These are phyloP conservation scores for Drosophila chauvacae DNA, from an alignment of 1,140 invertebrate species.

Conservation along the genomic window DNA sequence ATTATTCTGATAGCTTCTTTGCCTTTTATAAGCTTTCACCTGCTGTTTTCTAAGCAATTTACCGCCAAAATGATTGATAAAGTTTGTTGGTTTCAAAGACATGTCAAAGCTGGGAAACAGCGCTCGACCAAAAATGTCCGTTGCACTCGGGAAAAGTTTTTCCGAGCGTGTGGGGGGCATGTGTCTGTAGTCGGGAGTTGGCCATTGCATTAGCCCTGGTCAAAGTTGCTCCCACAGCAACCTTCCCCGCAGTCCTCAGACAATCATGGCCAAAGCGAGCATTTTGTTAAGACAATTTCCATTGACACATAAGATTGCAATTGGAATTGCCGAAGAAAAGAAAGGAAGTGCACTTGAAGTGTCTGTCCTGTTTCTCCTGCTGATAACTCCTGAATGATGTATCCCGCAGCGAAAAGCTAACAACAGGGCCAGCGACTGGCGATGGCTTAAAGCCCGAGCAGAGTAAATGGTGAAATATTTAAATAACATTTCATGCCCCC, in stretches of 20 bases:
- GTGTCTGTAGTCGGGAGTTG: conserved; percentile 27
- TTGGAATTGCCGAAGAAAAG: conserved; percentile 47
- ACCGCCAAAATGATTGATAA: conserved; percentile 84
- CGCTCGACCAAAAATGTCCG: conserved; percentile 33
- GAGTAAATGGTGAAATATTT: conserved; percentile 73
- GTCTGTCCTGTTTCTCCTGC: conserved; percentile 24
- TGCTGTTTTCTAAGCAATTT: conserved; percentile 82
- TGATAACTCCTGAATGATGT: conserved; percentile 30
- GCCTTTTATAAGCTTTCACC: conserved; percentile 48
- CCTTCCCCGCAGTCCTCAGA: conserved; percentile 3
- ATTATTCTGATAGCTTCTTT: conserved; percentile 5
- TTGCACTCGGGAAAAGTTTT: conserved; percentile 55
- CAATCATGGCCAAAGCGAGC: conserved; percentile 30
- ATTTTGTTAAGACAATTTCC: conserved; percentile 71
- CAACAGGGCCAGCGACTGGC: conserved; percentile 1
- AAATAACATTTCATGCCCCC: conserved; percentile 62
- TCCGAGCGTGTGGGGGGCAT: conserved; percentile 11
- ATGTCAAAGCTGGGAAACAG: conserved; percentile 43
- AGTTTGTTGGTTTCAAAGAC: conserved; percentile 54
- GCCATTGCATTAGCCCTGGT: conserved; percentile 58
- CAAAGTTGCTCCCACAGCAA: conserved; percentile 42
- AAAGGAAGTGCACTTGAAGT: conserved; percentile 45
- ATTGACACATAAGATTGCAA: conserved; percentile 74
- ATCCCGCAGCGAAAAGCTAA: conserved; percentile 16
- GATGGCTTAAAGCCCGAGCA: conserved; percentile 44